A percentile compares a stretch with the other conserved stretches of the same genome.
These are phyloP conservation scores for Acleris laterana DNA, from an alignment of 2,888 invertebrate genomes.

Conservation along the genomic window DNA sequence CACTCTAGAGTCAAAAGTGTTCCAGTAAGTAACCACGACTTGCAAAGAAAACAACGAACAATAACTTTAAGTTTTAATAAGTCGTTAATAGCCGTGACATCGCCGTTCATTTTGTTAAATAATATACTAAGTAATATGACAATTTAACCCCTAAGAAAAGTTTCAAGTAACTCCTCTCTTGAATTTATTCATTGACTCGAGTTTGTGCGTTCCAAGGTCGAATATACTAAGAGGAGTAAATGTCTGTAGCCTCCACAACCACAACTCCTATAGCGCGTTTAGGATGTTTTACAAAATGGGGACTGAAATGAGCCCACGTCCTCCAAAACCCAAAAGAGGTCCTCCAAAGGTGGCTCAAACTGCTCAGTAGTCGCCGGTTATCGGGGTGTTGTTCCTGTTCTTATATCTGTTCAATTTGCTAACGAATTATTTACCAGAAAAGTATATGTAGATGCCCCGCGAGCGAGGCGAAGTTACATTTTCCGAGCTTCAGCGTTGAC, in stretches of 20 bases:
- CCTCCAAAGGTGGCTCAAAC: too few species aligned
- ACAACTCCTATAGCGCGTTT: constrained; percentile 1
- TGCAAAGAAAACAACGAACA: background rate
- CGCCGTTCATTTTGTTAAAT: constrained; percentile 19
- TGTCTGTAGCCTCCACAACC: background rate
- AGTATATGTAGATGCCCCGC: too few species aligned
- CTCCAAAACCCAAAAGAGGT: too few species aligned
- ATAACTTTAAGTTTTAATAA: constrained; percentile 28
- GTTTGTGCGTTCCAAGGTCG: constrained; percentile 14
- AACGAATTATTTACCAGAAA: too few species aligned
- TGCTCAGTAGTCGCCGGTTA: too few species aligned
- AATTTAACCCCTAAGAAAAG: constrained; percentile 18
- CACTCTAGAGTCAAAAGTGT: background rate
- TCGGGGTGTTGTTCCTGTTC: too few species aligned
- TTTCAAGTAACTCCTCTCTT: constrained; percentile 6
- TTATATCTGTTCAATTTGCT: too few species aligned
- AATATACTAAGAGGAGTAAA: constrained; percentile 6
- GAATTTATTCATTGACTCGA: constrained; percentile 19
- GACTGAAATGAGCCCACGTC: too few species aligned
- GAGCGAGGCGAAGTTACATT: too few species aligned
- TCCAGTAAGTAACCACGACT: background rate
- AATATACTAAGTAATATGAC: constrained; percentile 2
- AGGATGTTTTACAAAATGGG: background rate
- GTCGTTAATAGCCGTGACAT: constrained; percentile 18
- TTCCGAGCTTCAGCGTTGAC: too few species aligned